Evolutionary conservation across 2,888 invertebrate species (phyloP).

Genomic region (Parnassius orleans): DNA sequence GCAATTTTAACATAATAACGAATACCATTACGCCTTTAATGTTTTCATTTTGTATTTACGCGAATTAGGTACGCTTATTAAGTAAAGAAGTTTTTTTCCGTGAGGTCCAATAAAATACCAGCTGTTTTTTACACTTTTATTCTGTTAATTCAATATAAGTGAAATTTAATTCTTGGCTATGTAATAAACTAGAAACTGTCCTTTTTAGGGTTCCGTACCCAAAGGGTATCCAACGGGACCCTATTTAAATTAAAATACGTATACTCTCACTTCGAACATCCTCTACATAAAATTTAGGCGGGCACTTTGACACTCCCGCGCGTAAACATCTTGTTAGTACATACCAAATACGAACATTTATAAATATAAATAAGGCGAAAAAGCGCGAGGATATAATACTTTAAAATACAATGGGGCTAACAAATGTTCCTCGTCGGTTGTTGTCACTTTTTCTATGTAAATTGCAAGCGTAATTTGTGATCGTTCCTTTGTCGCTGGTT

Average conservation of each 20-base stretch:
- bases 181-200: too few relatives aligned
- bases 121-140: too few relatives aligned
- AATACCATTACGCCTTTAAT: too few relatives aligned
- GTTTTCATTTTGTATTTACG: too few relatives aligned
- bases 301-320: constrained; percentile 55
- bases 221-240: too few relatives aligned
- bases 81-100: too few relatives aligned
- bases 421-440: constrained; percentile 68
- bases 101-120: too few relatives aligned
- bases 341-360: constrained; percentile 71
- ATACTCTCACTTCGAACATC: constrained; percentile 10
- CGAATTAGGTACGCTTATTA: too few relatives aligned
- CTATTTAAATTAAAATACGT: background rate
- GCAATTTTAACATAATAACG: too few relatives aligned
- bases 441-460: constrained; percentile 77
- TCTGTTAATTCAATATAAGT: too few relatives aligned
- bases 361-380: constrained; percentile 71
- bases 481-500: constrained; percentile 37
- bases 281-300: constrained; percentile 49
- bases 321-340: constrained; percentile 74
- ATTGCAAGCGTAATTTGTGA: constrained; percentile 72
- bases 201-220: too few relatives aligned
- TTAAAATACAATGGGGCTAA: constrained; percentile 69
- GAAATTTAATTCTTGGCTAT: too few relatives aligned
- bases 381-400: constrained; percentile 55